Percentiles rank a stretch among this genome's conserved stretches.
These are phyloP conservation scores for Chelon auratus DNA, from an alignment of 2,797 vertebrate genomes.

Conservation along the genomic window DNA sequence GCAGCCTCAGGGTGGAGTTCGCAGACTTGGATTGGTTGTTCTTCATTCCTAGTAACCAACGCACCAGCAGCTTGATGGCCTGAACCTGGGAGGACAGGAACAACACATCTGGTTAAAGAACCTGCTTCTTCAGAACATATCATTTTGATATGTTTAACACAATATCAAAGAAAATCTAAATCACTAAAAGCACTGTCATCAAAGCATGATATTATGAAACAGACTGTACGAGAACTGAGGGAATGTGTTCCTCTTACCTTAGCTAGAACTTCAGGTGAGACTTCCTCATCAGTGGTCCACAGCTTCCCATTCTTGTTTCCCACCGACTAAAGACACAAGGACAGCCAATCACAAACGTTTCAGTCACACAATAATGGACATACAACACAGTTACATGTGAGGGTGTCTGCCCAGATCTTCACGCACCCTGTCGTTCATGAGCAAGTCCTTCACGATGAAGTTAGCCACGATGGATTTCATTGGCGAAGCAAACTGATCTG, in stretches of 20 bases:
- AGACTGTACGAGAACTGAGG: background rate
- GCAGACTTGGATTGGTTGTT: constrained; percentile 99
- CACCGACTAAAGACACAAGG: constrained; percentile 86
- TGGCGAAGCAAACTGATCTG: constrained; percentile 98
- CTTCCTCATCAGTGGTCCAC: constrained; percentile 97
- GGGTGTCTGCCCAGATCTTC: background rate
- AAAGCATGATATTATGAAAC: background rate
- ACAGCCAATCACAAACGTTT: background rate
- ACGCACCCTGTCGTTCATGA: constrained; percentile 98
- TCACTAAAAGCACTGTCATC: background rate
- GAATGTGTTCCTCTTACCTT: constrained; percentile 72
- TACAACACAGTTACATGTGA: background rate
- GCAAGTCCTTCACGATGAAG: constrained; percentile 98
- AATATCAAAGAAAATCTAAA: background rate
- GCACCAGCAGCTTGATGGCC: constrained; percentile 97
- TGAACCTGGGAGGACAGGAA: constrained; percentile 87
- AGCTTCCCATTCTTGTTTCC: constrained; percentile 98
- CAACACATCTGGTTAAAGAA: background rate
- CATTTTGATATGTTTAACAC: background rate
- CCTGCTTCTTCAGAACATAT: background rate
- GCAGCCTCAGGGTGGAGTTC: constrained; percentile 96
- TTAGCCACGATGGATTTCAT: constrained; percentile 99
- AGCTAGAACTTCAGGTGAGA: constrained; percentile 96
- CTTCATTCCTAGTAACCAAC: constrained; percentile 99
- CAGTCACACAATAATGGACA: too few species aligned